phyloP scores from a whole-genome alignment of 2,797 vertebrate species.

The Petrocephalus schoutedeni region DNA sequence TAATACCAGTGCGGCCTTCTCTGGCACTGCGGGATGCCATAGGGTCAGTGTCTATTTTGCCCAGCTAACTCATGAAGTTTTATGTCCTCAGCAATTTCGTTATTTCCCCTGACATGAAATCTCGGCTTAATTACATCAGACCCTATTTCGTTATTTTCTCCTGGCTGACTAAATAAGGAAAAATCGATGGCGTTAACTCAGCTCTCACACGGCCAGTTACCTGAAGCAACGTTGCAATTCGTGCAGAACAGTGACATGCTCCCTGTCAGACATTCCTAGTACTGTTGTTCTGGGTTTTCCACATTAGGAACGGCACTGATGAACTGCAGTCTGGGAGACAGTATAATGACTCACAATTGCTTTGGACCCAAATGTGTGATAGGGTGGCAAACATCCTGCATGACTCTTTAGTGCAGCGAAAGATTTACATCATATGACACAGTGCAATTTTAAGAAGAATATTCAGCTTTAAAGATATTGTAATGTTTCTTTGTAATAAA shows the following conservation, averaged over 20 bases:
- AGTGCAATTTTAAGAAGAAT: slow-evolving; percentile 76
- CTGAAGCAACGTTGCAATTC: slow-evolving; percentile 69
- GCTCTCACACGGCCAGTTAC: slow-evolving; percentile 66
- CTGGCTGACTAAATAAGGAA: slow-evolving; percentile 65
- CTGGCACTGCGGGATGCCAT: neutral
- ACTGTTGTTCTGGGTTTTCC: slow-evolving; percentile 42
- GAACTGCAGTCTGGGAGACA: slow-evolving; percentile 44
- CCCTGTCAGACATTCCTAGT: slow-evolving; percentile 63
- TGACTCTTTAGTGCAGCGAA: slow-evolving; percentile 25
- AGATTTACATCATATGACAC: slow-evolving; percentile 67
- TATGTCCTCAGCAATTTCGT: slow-evolving; percentile 58
- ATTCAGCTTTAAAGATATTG: slow-evolving; percentile 36
- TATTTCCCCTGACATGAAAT: slow-evolving; percentile 56
- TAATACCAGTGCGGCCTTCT: neutral
- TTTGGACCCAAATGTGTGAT: neutral
- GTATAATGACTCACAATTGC: slow-evolving; percentile 11
- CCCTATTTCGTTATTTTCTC: slow-evolving; percentile 50
- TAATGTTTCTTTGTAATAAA: neutral
- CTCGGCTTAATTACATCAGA: slow-evolving; percentile 62
- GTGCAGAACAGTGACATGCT: slow-evolving; percentile 67
- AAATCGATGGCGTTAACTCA: slow-evolving; percentile 64
- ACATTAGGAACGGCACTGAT: slow-evolving; percentile 57
- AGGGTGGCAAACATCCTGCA: neutral
- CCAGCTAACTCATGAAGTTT: slow-evolving; percentile 36
- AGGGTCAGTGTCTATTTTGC: neutral